A percentile compares a stretch with the other conserved stretches of the same genome.
phyloP scores from a whole-genome alignment of 2,797 vertebrate species.

The Argya squamiceps region DNA sequence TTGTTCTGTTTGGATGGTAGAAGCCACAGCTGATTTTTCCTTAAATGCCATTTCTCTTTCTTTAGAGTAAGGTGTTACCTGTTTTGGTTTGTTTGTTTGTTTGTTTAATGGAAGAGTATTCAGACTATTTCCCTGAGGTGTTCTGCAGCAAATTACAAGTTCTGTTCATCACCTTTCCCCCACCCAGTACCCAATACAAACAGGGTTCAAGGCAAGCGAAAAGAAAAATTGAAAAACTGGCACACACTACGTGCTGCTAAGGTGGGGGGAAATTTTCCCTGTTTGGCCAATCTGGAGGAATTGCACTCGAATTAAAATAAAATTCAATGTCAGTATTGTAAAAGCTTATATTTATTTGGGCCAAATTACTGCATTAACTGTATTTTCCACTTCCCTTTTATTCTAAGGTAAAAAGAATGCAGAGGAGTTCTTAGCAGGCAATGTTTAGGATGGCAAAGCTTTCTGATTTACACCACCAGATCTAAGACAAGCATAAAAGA shows the following conservation, averaged over 20 bases:
- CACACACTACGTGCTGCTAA: neutral
- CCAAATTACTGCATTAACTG: conserved; percentile 8
- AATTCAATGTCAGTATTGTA: neutral
- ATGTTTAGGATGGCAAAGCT: conserved; percentile 40
- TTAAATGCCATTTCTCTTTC: neutral
- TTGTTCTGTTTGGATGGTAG: neutral
- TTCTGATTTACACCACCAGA: conserved; percentile 28
- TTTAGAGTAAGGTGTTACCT: neutral
- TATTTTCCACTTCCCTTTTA: conserved; percentile 26
- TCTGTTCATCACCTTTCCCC: neutral
- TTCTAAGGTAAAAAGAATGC: neutral
- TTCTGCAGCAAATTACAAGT: neutral
- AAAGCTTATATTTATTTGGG: conserved; percentile 1
- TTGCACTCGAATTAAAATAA: neutral
- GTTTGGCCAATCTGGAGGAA: neutral
- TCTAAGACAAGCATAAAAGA: conserved; percentile 16
- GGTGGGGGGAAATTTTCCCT: neutral
- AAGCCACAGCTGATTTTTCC: conserved; percentile 23
- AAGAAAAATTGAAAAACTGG: neutral
- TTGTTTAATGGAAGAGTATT: neutral
- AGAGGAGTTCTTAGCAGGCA: neutral
- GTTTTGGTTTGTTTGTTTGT: neutral
- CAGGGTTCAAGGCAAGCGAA: neutral
- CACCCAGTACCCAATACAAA: neutral
- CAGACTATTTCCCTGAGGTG: neutral